These are phyloP conservation scores for Cerastis rubricosa DNA, from an alignment of 2,888 invertebrate genomes.

Conservation along the genomic window DNA sequence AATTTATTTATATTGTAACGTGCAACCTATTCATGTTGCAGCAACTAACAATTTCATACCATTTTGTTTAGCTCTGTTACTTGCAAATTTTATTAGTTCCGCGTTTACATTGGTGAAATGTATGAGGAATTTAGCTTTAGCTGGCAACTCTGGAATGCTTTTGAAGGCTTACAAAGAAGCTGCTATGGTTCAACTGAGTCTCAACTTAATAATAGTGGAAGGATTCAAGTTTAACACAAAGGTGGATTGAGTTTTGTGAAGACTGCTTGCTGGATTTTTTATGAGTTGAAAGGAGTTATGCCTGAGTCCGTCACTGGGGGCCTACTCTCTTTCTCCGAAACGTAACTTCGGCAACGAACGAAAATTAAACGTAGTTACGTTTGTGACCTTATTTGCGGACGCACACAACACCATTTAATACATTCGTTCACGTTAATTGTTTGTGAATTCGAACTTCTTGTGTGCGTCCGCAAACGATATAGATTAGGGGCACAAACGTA, in stretches of 20 bases:
- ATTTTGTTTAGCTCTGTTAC: slow-evolving; percentile 60
- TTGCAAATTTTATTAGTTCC: slow-evolving; percentile 66
- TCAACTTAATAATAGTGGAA: slow-evolving; percentile 51
- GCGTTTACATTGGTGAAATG: slow-evolving; percentile 59
- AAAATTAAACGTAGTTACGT: too few relatives aligned
- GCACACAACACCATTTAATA: too few relatives aligned
- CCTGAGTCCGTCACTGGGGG: too few relatives aligned
- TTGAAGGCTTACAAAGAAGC: slow-evolving; percentile 64
- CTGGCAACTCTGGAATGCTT: slow-evolving; percentile 61
- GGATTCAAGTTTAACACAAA: slow-evolving; percentile 45
- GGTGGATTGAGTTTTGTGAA: slow-evolving; percentile 30
- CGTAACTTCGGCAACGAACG: too few relatives aligned
- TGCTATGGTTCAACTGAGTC: slow-evolving; percentile 47
- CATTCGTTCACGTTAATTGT: too few relatives aligned
- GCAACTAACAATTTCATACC: slow-evolving; percentile 60
- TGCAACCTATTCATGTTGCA: slow-evolving; percentile 46
- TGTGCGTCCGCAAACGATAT: too few relatives aligned
- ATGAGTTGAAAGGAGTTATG: neutral
- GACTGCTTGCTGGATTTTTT: slow-evolving; percentile 8
- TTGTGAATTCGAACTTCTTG: too few relatives aligned
- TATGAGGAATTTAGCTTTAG: slow-evolving; percentile 65
- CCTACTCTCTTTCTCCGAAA: too few relatives aligned
- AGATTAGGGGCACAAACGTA: too few relatives aligned
- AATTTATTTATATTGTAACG: slow-evolving; percentile 40
- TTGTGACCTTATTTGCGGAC: too few relatives aligned